These are phyloP conservation scores for Python bivittatus DNA, from an alignment of 2,113 vertebrate genomes.

Conservation along the genomic window DNA sequence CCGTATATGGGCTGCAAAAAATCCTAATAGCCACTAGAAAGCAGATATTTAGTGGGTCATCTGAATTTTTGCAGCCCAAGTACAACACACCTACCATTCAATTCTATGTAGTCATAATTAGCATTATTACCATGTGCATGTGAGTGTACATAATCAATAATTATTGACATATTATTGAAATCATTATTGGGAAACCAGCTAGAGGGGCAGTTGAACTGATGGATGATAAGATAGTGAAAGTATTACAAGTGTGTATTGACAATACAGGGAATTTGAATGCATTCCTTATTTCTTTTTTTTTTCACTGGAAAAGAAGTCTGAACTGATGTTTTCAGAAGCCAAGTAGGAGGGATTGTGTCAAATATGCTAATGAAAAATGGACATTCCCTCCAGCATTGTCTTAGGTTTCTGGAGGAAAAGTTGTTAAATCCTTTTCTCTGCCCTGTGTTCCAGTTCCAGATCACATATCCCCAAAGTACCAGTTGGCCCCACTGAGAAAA, in stretches of 20 bases:
- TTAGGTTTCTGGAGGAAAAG: background rate
- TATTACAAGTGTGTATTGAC: background rate
- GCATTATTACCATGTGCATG: background rate
- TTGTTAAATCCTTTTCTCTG: background rate
- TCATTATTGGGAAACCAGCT: background rate
- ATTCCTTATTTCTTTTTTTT: background rate
- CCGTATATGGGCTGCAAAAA: background rate
- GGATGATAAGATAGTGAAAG: background rate
- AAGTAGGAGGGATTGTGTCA: background rate
- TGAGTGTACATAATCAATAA: background rate
- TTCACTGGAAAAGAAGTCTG: background rate
- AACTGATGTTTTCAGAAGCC: background rate
- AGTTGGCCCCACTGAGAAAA: too few relatives aligned
- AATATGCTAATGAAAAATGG: background rate
- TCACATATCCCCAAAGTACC: too few relatives aligned
- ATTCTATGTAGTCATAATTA: background rate
- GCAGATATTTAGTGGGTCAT: background rate
- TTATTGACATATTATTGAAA: background rate
- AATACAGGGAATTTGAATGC: background rate
- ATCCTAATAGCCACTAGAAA: background rate
- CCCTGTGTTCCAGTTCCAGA: too few relatives aligned
- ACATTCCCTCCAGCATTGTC: background rate
- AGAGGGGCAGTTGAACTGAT: background rate
- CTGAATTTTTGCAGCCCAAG: background rate
- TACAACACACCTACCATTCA: background rate